A percentile compares a stretch with the other conserved stretches of the same genome.
Evolutionary conservation across 2,888 invertebrate genomes (phyloP).

Genomic region (Malthinus seriepunctatus): DNA sequence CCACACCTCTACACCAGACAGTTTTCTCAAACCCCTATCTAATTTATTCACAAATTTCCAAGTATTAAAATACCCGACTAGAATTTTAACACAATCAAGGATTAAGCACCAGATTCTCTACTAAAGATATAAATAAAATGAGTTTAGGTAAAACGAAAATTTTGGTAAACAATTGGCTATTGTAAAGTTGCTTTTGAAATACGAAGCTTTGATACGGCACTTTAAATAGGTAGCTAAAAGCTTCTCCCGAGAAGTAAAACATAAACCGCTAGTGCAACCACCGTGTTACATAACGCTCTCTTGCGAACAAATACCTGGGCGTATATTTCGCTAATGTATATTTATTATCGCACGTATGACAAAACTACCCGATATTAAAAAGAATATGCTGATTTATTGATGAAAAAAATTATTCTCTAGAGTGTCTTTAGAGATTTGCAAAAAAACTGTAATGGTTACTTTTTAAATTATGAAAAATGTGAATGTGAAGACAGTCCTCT

Average conservation of each 20-base stretch:
- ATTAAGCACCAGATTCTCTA: constrained; percentile 3
- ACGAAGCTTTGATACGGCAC: constrained; percentile 2
- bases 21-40: constrained; percentile 32
- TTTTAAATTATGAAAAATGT: too few relatives aligned
- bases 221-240: constrained; percentile 10
- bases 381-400: constrained; percentile 7
- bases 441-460: not conserved
- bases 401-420: not conserved
- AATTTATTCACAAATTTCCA: constrained; percentile 35
- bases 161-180: constrained; percentile 8
- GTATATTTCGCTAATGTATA: constrained; percentile 10
- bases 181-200: constrained; percentile 7
- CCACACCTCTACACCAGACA: constrained; percentile 37
- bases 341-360: constrained; percentile 12
- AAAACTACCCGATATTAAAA: constrained; percentile 1
- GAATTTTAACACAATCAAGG: constrained; percentile 26
- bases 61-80: constrained; percentile 28
- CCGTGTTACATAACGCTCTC: constrained; percentile 7
- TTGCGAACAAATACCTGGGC: constrained; percentile 9
- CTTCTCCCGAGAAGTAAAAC: constrained; percentile 2
- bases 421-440: not conserved
- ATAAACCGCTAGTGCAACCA: constrained; percentile 13
- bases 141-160: constrained; percentile 10
- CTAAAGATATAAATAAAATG: constrained; percentile 12
- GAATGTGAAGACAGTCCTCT: too few relatives aligned